These are phyloP conservation scores for Phortica magna DNA, from an alignment of 2,888 invertebrate genomes.

Conservation along the genomic window DNA sequence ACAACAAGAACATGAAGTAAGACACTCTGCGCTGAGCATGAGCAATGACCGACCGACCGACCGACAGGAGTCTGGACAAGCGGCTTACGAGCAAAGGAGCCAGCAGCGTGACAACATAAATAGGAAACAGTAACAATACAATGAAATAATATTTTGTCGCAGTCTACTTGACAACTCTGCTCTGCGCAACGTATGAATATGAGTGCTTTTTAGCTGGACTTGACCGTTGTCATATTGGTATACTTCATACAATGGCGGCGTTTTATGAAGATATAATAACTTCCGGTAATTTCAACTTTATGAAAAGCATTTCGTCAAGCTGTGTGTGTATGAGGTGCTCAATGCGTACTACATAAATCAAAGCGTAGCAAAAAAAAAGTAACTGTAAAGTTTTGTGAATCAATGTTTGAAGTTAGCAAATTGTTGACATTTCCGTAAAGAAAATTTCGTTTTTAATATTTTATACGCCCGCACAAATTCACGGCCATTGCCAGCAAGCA, in stretches of 20 bases:
- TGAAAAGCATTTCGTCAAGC: constrained; percentile 46
- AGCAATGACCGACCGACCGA: constrained; percentile 19
- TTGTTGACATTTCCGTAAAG: constrained; percentile 10
- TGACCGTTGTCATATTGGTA: neutral
- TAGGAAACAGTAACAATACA: constrained; percentile 30
- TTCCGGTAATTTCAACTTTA: constrained; percentile 75
- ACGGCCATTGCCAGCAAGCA: constrained; percentile 26
- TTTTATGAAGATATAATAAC: constrained; percentile 75
- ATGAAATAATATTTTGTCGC: constrained; percentile 37
- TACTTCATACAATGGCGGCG: constrained; percentile 53
- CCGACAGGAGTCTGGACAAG: neutral
- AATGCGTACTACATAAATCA: constrained; percentile 1
- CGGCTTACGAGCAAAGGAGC: neutral
- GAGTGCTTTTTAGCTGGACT: constrained; percentile 30
- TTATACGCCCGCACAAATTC: neutral
- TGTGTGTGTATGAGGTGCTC: neutral
- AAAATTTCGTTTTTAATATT: neutral
- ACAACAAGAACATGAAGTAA: constrained; percentile 13
- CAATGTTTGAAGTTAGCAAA: constrained; percentile 13
- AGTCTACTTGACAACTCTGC: neutral
- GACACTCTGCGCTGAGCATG: neutral
- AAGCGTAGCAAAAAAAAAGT: neutral
- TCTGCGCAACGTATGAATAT: neutral
- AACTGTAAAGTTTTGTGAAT: neutral
- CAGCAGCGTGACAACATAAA: neutral